phyloP scores from a whole-genome alignment of 92 coral and sea anemone genomes.

The Porites divaricata region DNA sequence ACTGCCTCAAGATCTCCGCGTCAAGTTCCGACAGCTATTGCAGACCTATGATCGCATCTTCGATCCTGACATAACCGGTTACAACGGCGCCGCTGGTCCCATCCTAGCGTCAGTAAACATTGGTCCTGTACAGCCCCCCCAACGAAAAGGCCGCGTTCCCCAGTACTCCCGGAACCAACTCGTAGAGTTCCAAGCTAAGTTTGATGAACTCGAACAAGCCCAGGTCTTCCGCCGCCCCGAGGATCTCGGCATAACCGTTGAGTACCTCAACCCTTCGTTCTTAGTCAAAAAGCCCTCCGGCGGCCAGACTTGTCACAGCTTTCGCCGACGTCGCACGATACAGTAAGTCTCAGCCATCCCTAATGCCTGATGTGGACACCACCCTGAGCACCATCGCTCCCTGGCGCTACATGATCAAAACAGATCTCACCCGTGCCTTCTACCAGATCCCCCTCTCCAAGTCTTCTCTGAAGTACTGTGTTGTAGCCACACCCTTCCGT shows the following conservation, averaged over 20 bases:
- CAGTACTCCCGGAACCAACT: too few relatives aligned
- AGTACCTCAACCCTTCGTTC: slow-evolving; percentile 58
- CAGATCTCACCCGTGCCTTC: too few relatives aligned
- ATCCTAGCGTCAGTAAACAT: slow-evolving; percentile 30
- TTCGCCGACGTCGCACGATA: slow-evolving; percentile 40
- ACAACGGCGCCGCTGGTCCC: slow-evolving; percentile 58
- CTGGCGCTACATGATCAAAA: slow-evolving; percentile 47
- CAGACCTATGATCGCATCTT: slow-evolving; percentile 32
- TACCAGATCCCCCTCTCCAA: too few relatives aligned
- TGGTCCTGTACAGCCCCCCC: slow-evolving; percentile 54
- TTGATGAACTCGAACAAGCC: too few relatives aligned
- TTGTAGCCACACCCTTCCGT: too few relatives aligned
- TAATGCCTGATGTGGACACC: slow-evolving; percentile 51
- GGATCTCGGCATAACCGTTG: slow-evolving; percentile 46
- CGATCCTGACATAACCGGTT: slow-evolving; percentile 42
- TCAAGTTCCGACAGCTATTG: slow-evolving; percentile 39
- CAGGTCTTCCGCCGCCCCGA: slow-evolving; percentile 33
- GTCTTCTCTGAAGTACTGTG: too few relatives aligned
- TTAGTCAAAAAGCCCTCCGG: too few relatives aligned
- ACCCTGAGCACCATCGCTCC: slow-evolving; percentile 56
- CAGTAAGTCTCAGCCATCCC: slow-evolving; percentile 40
- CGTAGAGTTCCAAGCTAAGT: too few relatives aligned
- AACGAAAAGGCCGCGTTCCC: background rate
- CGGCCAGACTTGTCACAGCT: slow-evolving; percentile 37
- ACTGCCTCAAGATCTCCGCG: slow-evolving; percentile 33